Base-by-base conservation (phyloP, 2,113 vertebrate genomes). In the Bambusicola thoracicus region DNA sequence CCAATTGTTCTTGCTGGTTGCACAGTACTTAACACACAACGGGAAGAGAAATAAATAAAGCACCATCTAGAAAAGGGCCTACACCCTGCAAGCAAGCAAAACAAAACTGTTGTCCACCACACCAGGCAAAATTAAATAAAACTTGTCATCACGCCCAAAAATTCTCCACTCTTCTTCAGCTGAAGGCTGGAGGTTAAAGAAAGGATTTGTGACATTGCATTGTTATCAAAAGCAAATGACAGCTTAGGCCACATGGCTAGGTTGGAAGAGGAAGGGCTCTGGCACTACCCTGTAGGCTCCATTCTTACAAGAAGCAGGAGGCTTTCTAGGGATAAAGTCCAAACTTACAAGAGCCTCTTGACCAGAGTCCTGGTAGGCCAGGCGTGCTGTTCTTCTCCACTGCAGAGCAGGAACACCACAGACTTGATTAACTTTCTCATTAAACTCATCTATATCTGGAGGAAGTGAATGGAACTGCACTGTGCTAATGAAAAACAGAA, bases 1-100 rank as follows among this genome's bases (percentile, higher is more conserved):
- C 66, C 73, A 29, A 94, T 95, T 95, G 94, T 93, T 91, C 92
- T 79, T 73, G 87, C 87, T 86, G 90, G 93, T 93, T 75, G 91
- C 92, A 90, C 85, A 41, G 85, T 96, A 95, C 93, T 95, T 97
- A 94, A 91, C 84, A 43, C 56, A 94, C 90, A 96, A 94, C 83
- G 48, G 83, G 85, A 86, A 73, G 83, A 95, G 93, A 95, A 96
- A 79, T 95, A 95, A 96, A 96, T 95, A 96, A 97, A 95, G 85
- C 87, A 84, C 4, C 0, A 62, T 22, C 91, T 90, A 94, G 91
- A 92, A 68, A 92, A 95, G 90, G 90, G 94, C 95, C 92, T 87
- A 68, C 53, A 0, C 89, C 93, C 92, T 79, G 62, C 77, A 94
- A 95, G 81, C 85, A 93, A 94, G 93, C 94, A 93, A 94, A 95